These are phyloP conservation scores for Andrena trimmerana DNA, from an alignment of 2,888 invertebrate species.

Conservation along the genomic window DNA sequence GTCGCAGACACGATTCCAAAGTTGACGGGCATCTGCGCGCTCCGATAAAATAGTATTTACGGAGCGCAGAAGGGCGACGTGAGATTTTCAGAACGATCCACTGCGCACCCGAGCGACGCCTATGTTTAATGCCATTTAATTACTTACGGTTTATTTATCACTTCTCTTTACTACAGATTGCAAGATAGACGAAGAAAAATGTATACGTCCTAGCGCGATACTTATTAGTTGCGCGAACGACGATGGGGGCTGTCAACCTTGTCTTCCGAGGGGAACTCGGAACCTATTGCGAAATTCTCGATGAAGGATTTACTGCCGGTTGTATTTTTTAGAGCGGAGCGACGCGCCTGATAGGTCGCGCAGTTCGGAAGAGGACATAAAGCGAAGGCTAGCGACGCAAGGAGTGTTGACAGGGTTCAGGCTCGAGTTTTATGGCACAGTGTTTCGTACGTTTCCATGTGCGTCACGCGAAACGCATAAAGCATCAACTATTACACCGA, in stretches of 20 bases:
- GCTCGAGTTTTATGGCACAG: background rate
- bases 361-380: background rate
- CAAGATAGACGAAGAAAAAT: slow-evolving; percentile 28
- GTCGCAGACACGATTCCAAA: background rate
- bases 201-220: background rate
- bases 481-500: background rate
- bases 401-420: background rate
- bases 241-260: background rate
- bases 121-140: slow-evolving; percentile 28
- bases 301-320: no score
- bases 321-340: no score
- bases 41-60: background rate
- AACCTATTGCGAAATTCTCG: background rate
- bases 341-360: no score
- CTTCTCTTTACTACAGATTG: slow-evolving; percentile 19
- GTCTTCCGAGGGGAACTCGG: no score
- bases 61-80: background rate
- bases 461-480: background rate
- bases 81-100: background rate
- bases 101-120: slow-evolving; percentile 1
- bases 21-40: background rate
- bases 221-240: slow-evolving; percentile 34
- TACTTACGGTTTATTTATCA: slow-evolving; percentile 11
- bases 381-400: background rate
- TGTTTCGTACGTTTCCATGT: background rate